These are phyloP conservation scores for Rutpela maculata DNA, from an alignment of 2,888 invertebrate species.

Conservation along the genomic window DNA sequence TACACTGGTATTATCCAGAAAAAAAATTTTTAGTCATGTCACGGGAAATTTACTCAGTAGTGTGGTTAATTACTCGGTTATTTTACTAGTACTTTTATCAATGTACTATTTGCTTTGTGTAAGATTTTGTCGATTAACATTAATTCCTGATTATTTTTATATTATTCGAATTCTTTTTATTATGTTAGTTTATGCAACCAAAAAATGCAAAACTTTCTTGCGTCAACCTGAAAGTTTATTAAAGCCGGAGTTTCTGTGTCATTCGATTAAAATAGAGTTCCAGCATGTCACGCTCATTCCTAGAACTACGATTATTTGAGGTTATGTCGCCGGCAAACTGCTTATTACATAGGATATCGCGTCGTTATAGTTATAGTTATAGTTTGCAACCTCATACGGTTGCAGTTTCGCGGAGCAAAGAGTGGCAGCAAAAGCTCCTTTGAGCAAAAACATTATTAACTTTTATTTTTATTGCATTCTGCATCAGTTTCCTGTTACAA, in stretches of 20 bases:
- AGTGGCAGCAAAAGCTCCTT: conserved; percentile 15
- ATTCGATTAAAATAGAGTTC: conserved; percentile 27
- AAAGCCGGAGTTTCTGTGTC: not conserved
- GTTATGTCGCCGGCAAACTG: conserved; percentile 58
- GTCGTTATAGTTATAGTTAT: conserved; percentile 46
- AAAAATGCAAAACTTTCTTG: not conserved
- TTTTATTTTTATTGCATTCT: conserved; percentile 18
- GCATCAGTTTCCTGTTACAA: conserved; percentile 19
- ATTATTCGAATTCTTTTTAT: not conserved
- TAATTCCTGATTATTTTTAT: not conserved
- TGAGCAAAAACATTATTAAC: conserved; percentile 15
- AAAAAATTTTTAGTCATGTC: too few relatives aligned
- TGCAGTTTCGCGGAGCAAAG: conserved; percentile 26
- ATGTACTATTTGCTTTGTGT: too few relatives aligned
- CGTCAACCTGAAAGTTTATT: not conserved
- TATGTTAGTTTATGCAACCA: too few relatives aligned
- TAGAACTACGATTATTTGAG: conserved; percentile 53
- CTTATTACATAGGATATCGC: conserved; percentile 56
- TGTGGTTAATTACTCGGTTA: too few relatives aligned
- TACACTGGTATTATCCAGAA: too few relatives aligned
- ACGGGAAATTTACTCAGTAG: too few relatives aligned
- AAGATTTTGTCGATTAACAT: not conserved
- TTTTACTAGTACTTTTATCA: too few relatives aligned
- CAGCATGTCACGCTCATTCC: conserved; percentile 21
- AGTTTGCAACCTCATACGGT: conserved; percentile 46